These are phyloP conservation scores for Puffinus mauretanicus DNA, from an alignment of 2,113 vertebrate genomes.

Conservation along the genomic window DNA sequence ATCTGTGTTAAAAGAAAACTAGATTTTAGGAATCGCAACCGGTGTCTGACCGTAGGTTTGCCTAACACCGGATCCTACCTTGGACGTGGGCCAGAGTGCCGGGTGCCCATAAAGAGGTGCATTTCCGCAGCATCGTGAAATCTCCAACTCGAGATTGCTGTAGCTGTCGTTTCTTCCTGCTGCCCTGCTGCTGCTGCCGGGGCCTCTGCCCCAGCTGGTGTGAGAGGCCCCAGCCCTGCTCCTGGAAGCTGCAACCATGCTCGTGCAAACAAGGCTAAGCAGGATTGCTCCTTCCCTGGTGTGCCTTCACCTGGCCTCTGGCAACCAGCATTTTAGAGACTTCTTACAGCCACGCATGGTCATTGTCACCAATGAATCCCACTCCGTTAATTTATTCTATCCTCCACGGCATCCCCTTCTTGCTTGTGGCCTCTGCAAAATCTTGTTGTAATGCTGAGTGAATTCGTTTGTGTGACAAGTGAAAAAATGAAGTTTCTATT, in stretches of 20 bases:
- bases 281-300: not conserved
- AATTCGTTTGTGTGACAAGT: not conserved
- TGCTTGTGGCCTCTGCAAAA: not conserved
- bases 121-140: not conserved
- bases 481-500: not conserved
- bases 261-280: not conserved
- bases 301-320: not conserved
- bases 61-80: not conserved
- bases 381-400: not conserved
- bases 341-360: not conserved
- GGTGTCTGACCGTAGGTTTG: not conserved
- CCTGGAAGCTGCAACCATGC: not conserved
- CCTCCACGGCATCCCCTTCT: not conserved
- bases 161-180: not conserved
- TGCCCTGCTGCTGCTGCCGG: not conserved
- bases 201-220: not conserved
- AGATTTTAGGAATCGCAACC: not conserved
- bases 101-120: not conserved
- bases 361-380: not conserved
- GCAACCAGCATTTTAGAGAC: not conserved
- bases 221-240: not conserved
- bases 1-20: not conserved
- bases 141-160: fast-evolving
- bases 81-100: not conserved
- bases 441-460: not conserved